Conservation (phyloP, 2,888 invertebrate genomes). For the Biston stratarius region DNA sequence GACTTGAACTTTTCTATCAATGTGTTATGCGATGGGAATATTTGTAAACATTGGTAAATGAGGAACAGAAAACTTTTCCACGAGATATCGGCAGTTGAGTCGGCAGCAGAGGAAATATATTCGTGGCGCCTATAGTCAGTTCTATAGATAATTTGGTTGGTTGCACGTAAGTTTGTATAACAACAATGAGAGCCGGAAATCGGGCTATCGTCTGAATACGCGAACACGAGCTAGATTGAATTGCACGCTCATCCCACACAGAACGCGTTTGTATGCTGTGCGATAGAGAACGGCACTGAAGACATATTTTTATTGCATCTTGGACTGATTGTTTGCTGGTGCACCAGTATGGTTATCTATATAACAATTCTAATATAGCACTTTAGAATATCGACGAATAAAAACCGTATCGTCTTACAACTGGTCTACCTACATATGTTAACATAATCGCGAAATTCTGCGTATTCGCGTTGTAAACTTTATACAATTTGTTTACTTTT, state of each 20-base stretch:
- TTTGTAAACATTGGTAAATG: background rate
- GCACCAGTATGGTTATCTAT: background rate
- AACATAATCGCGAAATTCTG: too few relatives aligned
- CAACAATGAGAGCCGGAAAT: constrained; percentile 33
- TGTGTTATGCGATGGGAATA: constrained; percentile 7
- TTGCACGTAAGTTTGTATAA: constrained; percentile 3
- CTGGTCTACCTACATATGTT: too few relatives aligned
- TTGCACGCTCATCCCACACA: constrained; percentile 17
- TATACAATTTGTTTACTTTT: too few relatives aligned
- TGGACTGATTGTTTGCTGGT: background rate
- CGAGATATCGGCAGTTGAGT: background rate
- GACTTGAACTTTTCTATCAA: constrained; percentile 23
- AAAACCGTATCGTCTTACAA: too few relatives aligned
- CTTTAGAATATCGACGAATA: too few relatives aligned
- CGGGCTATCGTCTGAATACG: constrained; percentile 24
- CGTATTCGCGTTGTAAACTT: too few relatives aligned
- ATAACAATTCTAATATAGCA: too few relatives aligned
- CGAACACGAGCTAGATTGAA: constrained; percentile 23
- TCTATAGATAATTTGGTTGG: background rate
- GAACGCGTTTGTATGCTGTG: background rate
- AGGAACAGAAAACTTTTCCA: background rate
- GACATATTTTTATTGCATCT: background rate
- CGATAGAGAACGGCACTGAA: background rate
- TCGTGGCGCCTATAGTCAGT: background rate
- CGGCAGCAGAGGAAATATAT: too few relatives aligned